These are phyloP conservation scores for Sylvia atricapilla DNA, from an alignment of 2,113 vertebrate genomes.

Conservation along the genomic window DNA sequence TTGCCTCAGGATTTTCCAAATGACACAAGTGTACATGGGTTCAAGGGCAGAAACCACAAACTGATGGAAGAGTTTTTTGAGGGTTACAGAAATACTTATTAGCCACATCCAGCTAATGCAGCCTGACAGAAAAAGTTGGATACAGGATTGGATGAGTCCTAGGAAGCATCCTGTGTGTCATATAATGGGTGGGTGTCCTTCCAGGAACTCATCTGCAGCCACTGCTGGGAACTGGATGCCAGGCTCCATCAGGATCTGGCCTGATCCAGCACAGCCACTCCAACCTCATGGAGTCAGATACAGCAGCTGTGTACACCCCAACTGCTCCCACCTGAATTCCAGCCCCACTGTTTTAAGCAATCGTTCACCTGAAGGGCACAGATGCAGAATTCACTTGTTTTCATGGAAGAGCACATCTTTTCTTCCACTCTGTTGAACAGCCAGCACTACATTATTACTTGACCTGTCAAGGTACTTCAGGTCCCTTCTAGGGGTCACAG, in stretches of 20 bases:
- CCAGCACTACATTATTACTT: background rate
- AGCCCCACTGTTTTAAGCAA: background rate
- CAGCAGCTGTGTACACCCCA: background rate
- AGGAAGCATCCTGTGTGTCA: background rate
- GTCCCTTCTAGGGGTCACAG: background rate
- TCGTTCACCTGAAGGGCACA: background rate
- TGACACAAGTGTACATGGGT: background rate
- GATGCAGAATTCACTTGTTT: background rate
- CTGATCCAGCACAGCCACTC: background rate
- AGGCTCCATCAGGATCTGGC: background rate
- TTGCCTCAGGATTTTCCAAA: background rate
- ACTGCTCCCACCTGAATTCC: background rate
- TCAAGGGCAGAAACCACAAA: background rate
- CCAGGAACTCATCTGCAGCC: background rate
- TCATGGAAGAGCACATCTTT: background rate
- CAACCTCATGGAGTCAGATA: accelerated
- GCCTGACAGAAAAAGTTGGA: background rate
- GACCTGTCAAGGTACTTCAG: background rate
- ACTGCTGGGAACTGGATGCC: background rate
- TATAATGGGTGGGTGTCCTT: background rate
- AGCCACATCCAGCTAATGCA: background rate
- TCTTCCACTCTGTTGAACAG: background rate
- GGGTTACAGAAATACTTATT: background rate
- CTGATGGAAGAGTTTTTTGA: background rate
- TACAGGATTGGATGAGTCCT: background rate